Base-by-base conservation (phyloP, 2,888 invertebrate species). In the Chesias legatella region DNA sequence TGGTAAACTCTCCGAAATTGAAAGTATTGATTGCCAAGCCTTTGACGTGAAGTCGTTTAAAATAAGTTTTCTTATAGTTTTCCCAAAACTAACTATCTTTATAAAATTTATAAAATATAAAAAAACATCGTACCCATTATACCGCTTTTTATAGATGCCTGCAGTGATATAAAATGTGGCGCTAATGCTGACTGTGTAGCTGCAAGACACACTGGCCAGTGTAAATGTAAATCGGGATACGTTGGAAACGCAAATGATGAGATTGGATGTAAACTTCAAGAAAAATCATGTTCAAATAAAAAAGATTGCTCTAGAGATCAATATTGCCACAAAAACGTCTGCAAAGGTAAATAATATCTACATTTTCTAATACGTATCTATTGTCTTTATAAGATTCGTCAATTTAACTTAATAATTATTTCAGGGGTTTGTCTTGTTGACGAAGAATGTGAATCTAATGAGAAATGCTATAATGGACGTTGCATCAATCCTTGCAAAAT, bases 181-280 rank as follows among this genome's bases (percentile, higher is more conserved):
- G 90, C 91, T 1, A 97, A 97, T 76, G 91, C 97, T 17, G 95
- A 96, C 68, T 97, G 97, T 73, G 72, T 91, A 43, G 92, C 95
- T 44, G 84, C 90, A 39, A 91, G 94, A 62, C 97, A 97, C 73
- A 88, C 88, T 23, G 94, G 93, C 7, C 90, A 92, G 58, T 97
- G 97, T 68, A 91, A 92, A 59, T 97, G 97, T 73, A 91, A 92
- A 60, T 73, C 84, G 53, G 96, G 94, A 37, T 97, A 94, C 67
- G 90, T 92, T 68, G 96, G 95, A 41, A 92, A 94, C 79, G 91
- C 95, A 23, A 90, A 90, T 47, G 92, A 93, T 73, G 80, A 91
- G 30, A 88, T 83, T 48, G 96, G 96, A 27, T 97, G 97, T 69
- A 90, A 90, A 63, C 93, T 94, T 13, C 92, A 92, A 70, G 92